Conservation (phyloP, 2,888 invertebrate species). For the Dicyrtomina minuta region DNA sequence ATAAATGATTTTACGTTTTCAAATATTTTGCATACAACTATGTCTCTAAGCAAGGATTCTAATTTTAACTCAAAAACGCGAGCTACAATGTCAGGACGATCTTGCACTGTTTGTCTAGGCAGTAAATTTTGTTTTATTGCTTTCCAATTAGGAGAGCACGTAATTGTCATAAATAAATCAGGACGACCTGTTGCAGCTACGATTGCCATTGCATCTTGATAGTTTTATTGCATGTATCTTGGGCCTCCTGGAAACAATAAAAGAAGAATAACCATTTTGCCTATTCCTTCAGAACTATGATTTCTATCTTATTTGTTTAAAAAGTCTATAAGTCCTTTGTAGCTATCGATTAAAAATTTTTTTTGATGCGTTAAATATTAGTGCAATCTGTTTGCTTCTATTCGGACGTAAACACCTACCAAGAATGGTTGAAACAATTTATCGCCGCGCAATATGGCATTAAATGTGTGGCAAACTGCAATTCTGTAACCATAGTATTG, state of each 20-base stretch:
- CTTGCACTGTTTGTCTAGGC: slow-evolving; percentile 49
- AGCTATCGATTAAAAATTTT: slow-evolving; percentile 50
- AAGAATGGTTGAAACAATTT: slow-evolving; percentile 53
- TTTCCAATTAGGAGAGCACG: slow-evolving; percentile 31
- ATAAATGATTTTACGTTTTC: slow-evolving; percentile 32
- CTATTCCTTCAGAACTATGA: not conserved
- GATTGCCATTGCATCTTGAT: slow-evolving; percentile 32
- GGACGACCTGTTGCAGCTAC: too few species aligned
- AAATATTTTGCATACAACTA: not conserved
- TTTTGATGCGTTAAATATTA: slow-evolving; percentile 50
- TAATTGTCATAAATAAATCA: slow-evolving; percentile 33
- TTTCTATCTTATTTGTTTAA: slow-evolving; percentile 27
- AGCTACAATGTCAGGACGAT: slow-evolving; percentile 56
- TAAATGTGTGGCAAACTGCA: slow-evolving; percentile 36
- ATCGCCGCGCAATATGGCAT: slow-evolving; percentile 48
- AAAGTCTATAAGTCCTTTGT: slow-evolving; percentile 46
- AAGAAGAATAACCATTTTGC: slow-evolving; percentile 49
- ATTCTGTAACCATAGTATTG: not conserved
- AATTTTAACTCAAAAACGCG: slow-evolving; percentile 55
- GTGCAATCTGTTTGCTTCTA: slow-evolving; percentile 50
- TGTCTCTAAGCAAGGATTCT: slow-evolving; percentile 34
- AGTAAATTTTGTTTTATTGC: slow-evolving; percentile 53
- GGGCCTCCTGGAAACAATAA: slow-evolving; percentile 49
- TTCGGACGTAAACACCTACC: slow-evolving; percentile 52
- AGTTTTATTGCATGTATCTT: slow-evolving; percentile 44